Base-by-base conservation (phyloP, 2,113 vertebrate genomes). In the Bos indicus region DNA sequence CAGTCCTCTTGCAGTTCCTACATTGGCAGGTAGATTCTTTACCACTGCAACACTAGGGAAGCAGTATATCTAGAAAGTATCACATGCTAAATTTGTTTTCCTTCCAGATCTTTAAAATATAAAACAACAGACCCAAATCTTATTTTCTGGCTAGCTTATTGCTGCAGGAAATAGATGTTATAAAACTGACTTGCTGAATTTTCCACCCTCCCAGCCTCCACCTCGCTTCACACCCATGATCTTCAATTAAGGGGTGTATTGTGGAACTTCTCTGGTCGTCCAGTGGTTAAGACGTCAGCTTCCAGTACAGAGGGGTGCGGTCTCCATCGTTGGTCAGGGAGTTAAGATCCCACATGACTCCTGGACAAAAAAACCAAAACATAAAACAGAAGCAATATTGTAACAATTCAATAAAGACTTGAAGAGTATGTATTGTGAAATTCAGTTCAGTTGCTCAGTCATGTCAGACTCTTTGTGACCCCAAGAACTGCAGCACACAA, bases 71-170 rank as follows among this genome's bases (percentile, higher is more conserved):
- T 48, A 64, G 30, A 85, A 95, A 85, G 46, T 84, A 3, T 89
- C 56, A 36, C 59, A 21, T 51, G 11, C n/a, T 87, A 57, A 91
- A 56, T 95, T 93, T 89, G n/a, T 74, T 94, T 96, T 87, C 15
- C 48, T 82, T 92, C 64, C 74, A 93, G 57, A 88, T 90, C 33
- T 88, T 80, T 87, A 84, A 81, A 97, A 64, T 57, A 83, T 57
- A 26, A 92, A 90, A 46, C 14, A 87, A 85, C 56, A 80, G 21
- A 60, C 11, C 5, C 30, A 54, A 67, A 93, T n/a, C 28, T 59
- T 59, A 80, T 92, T 62, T 92, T 3, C 46, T 95, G 26, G 19
- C 62, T 48, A 96, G 46, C 30, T 89, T 14, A 52, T 89, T 90
- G 36, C 11, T 91, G 36, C 2, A 54, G 90, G 46, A 92, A 95